Percentiles rank a stretch among this genome's conserved stretches.
These are phyloP conservation scores for Percopsis omiscomaycus DNA, from an alignment of 2,797 vertebrate species.

Conservation along the genomic window DNA sequence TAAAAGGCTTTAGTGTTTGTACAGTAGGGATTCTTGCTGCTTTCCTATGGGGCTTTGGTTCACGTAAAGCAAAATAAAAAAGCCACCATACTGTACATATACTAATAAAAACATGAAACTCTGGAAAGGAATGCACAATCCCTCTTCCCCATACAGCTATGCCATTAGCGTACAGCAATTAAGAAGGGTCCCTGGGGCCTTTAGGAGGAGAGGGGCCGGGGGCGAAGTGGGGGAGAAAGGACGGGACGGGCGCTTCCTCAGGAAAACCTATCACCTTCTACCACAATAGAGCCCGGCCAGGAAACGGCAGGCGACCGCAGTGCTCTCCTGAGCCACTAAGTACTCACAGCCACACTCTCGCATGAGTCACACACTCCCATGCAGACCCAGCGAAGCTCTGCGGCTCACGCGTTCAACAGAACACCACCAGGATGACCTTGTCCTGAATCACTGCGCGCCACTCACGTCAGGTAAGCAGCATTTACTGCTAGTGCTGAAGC, in stretches of 20 bases:
- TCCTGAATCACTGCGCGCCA: constrained; percentile 61
- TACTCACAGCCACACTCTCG: constrained; percentile 45
- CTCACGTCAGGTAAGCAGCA: constrained; percentile 56
- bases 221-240: constrained; percentile 45
- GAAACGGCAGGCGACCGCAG: constrained; percentile 71
- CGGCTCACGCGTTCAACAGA: constrained; percentile 35
- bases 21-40: no score
- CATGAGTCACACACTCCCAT: constrained; percentile 34
- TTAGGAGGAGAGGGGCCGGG: constrained; percentile 9
- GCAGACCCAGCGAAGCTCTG: constrained; percentile 30
- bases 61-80: no score
- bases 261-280: constrained; percentile 83
- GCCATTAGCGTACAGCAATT: constrained; percentile 52
- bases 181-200: constrained; percentile 17
- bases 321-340: constrained; percentile 73
- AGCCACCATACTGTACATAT: no score
- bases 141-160: constrained; percentile 31
- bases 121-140: constrained; percentile 18
- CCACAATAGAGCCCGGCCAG: constrained; percentile 75
- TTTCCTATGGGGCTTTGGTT: no score
- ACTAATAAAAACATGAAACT: constrained; percentile 13
- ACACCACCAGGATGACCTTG: constrained; percentile 72
- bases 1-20: no score
- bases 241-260: constrained; percentile 80
- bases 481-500: background rate